Evolutionary conservation across 2,797 vertebrate genomes (phyloP).

Genomic region (Alauda arvensis): DNA sequence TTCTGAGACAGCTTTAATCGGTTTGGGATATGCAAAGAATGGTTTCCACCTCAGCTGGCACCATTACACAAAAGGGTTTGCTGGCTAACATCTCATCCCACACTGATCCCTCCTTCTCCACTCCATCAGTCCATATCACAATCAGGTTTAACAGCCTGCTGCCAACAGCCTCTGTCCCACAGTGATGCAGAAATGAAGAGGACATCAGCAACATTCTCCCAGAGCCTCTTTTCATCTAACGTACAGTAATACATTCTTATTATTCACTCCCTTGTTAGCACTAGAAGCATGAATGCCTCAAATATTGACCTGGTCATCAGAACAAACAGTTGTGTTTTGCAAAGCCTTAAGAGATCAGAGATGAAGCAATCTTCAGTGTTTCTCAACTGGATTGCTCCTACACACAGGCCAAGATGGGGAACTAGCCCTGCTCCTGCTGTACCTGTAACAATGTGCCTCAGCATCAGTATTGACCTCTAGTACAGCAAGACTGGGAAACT

Average conservation of each 20-base stretch:
- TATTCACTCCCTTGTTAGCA: not conserved
- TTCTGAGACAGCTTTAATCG: not conserved
- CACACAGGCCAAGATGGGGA: not conserved
- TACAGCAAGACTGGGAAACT: not conserved
- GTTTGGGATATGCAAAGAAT: not conserved
- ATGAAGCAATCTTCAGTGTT: not conserved
- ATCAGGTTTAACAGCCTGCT: not conserved
- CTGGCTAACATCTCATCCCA: not conserved
- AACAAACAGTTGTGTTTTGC: not conserved
- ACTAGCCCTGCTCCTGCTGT: not conserved
- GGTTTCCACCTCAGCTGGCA: not conserved
- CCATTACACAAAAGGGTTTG: not conserved
- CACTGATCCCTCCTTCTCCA: not conserved
- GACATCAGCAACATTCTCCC: not conserved
- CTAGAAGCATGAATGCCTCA: not conserved
- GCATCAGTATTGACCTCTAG: not conserved
- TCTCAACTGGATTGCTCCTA: not conserved
- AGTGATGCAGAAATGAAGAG: not conserved
- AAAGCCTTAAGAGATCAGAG: not conserved
- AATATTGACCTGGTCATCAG: not conserved
- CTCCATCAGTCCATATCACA: not conserved
- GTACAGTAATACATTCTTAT: not conserved
- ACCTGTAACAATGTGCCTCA: not conserved
- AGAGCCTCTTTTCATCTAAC: not conserved
- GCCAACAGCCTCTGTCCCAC: not conserved